Conservation (phyloP, 2,797 vertebrate genomes). For the Lagodon rhomboides region DNA sequence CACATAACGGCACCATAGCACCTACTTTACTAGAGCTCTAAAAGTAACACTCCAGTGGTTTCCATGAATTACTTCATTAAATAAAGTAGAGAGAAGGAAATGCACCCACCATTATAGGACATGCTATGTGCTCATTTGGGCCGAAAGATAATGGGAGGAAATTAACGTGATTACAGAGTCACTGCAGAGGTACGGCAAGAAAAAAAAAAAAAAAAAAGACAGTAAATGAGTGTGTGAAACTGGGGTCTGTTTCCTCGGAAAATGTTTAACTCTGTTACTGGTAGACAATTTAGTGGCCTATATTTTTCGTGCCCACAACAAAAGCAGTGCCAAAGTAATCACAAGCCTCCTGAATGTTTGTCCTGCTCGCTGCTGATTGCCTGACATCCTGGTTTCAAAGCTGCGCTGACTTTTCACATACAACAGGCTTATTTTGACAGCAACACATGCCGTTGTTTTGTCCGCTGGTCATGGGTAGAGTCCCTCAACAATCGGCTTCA, state of each 20-base stretch:
- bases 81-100: conserved; percentile 65
- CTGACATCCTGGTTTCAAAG: conserved; percentile 72
- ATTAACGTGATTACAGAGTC: conserved; percentile 72
- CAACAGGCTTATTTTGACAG: conserved; percentile 71
- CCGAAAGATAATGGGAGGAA: conserved; percentile 82
- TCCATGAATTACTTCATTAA: conserved; percentile 72
- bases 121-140: conserved; percentile 70
- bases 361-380: conserved; percentile 56
- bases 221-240: conserved; percentile 62
- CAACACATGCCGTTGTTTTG: conserved; percentile 48
- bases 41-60: conserved; percentile 60
- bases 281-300: conserved; percentile 23
- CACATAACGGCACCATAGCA: conserved; percentile 45
- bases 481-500: conserved; percentile 63
- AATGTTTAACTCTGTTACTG: conserved; percentile 44
- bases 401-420: conserved; percentile 52
- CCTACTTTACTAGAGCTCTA: conserved; percentile 68
- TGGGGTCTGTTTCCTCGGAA: conserved; percentile 44
- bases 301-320: conserved; percentile 59
- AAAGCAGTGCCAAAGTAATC: conserved; percentile 57
- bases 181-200: conserved; percentile 49
- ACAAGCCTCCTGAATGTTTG: conserved; percentile 42
- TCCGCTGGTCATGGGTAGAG: conserved; percentile 64
- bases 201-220: conserved; percentile 25
- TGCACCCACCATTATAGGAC: conserved; percentile 51